These are phyloP conservation scores for Myotis pilosus DNA, from an alignment of 2,797 vertebrate genomes.

Conservation along the genomic window DNA sequence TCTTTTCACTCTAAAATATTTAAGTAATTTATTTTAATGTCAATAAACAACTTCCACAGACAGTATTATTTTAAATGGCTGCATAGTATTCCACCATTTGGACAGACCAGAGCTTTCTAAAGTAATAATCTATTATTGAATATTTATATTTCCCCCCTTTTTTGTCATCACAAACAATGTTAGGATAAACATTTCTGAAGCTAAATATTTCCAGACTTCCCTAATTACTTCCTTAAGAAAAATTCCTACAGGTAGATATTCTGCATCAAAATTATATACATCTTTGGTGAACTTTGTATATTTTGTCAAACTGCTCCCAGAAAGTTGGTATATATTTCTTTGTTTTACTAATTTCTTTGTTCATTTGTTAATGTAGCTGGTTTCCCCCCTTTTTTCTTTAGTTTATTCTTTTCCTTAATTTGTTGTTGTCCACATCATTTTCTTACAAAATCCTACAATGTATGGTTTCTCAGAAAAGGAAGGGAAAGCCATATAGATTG, in stretches of 20 bases:
- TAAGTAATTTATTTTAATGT: slow-evolving; percentile 29
- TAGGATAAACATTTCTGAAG: slow-evolving; percentile 33
- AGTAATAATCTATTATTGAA: not conserved
- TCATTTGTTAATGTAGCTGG: not conserved
- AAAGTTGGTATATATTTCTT: not conserved
- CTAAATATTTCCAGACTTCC: slow-evolving; percentile 39
- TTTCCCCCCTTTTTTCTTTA: not conserved
- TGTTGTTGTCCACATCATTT: not conserved
- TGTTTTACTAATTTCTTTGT: not conserved
- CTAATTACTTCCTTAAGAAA: not conserved
- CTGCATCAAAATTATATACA: not conserved
- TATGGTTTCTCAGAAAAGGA: slow-evolving; percentile 9
- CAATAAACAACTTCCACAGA: slow-evolving; percentile 7
- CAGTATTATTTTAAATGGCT: slow-evolving; percentile 3
- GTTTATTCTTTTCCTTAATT: slow-evolving; percentile 28
- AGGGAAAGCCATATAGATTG: not conserved
- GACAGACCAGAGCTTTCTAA: not conserved
- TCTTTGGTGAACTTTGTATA: slow-evolving; percentile 8
- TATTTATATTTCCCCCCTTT: not conserved
- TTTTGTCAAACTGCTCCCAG: not conserved
- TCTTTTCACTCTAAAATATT: slow-evolving; percentile 20
- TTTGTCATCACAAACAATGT: not conserved
- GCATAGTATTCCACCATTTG: not conserved
- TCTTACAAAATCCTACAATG: not conserved
- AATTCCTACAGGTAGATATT: slow-evolving; percentile 16